Evolutionary conservation across 2,888 invertebrate genomes (phyloP).

Genomic region (Augiades crinisus): DNA sequence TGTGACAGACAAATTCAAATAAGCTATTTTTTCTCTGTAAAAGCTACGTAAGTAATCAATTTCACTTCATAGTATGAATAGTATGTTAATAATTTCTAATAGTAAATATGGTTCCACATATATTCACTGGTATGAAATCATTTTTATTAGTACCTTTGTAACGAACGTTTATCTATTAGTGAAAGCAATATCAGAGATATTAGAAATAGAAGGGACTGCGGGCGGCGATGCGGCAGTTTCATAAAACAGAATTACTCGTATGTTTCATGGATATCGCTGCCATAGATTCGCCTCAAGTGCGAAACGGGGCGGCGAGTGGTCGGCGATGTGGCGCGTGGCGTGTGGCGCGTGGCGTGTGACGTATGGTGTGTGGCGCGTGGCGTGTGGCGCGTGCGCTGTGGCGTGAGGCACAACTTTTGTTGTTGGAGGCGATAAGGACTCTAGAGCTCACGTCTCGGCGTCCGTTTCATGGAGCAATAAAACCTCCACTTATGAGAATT

Average conservation of each 20-base stretch:
- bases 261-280: constrained; percentile 5
- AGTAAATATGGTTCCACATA: too few relatives aligned
- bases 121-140: too few relatives aligned
- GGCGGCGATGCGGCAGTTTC: not conserved
- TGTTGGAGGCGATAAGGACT: constrained; percentile 4
- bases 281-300: constrained; percentile 1
- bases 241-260: constrained; percentile 9
- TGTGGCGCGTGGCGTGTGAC: not conserved
- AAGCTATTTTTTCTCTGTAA: too few relatives aligned
- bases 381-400: not conserved
- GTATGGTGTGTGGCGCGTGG: not conserved
- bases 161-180: too few relatives aligned
- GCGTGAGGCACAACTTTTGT: not conserved
- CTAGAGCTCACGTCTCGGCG: constrained; percentile 20
- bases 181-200: too few relatives aligned
- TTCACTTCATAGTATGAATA: too few relatives aligned
- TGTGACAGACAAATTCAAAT: too few relatives aligned
- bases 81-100: too few relatives aligned
- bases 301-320: not conserved
- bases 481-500: constrained; percentile 28
- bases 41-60: too few relatives aligned
- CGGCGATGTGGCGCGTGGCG: not conserved
- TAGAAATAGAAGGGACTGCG: too few relatives aligned
- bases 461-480: constrained; percentile 29
- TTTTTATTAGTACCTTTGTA: too few relatives aligned